Percentiles rank a stretch among this genome's conserved stretches.
phyloP scores from a whole-genome alignment of 2,113 vertebrate genomes.

The Xiphias gladius region DNA sequence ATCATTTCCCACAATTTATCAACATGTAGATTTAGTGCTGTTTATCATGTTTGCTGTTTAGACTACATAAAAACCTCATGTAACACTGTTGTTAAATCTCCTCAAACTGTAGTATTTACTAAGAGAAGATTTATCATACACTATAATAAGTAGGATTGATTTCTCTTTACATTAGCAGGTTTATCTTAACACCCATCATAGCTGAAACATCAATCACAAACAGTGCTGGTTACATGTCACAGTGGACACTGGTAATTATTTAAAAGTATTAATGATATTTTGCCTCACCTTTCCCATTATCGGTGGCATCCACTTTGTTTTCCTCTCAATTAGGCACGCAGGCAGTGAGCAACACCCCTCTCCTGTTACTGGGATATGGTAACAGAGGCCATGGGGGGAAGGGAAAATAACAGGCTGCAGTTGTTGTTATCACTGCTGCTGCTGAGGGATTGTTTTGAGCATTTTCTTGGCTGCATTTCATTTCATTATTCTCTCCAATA shows the following conservation, averaged over 20 bases:
- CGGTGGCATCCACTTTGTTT: slow-evolving; percentile 78
- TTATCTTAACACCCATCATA: slow-evolving; percentile 49
- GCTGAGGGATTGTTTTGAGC: slow-evolving; percentile 56
- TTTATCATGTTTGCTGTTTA: slow-evolving; percentile 37
- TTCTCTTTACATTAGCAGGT: slow-evolving; percentile 44
- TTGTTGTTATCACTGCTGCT: slow-evolving; percentile 51
- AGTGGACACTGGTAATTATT: slow-evolving; percentile 70
- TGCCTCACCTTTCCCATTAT: slow-evolving; percentile 79
- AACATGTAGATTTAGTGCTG: slow-evolving; percentile 28
- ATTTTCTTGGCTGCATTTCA: slow-evolving; percentile 59
- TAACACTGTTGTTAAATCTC: slow-evolving; percentile 46
- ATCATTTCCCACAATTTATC: slow-evolving; percentile 39
- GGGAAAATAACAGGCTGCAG: slow-evolving; percentile 61
- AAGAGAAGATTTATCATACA: slow-evolving; percentile 28
- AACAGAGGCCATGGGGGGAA: slow-evolving; percentile 63
- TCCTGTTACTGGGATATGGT: slow-evolving; percentile 66
- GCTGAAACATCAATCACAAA: slow-evolving; percentile 58
- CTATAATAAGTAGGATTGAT: slow-evolving; percentile 48
- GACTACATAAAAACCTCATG: slow-evolving; percentile 43
- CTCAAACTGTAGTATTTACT: slow-evolving; percentile 40
- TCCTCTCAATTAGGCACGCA: slow-evolving; percentile 79
- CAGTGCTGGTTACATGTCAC: slow-evolving; percentile 38
- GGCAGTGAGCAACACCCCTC: slow-evolving; percentile 72
- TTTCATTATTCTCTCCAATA: slow-evolving; percentile 35
- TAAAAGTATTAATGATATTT: slow-evolving; percentile 69